Evolutionary conservation across 2,888 invertebrate species (phyloP), one percentile per base, ranked within the genome.

Genomic region (Chrysolina haemoptera): DNA sequence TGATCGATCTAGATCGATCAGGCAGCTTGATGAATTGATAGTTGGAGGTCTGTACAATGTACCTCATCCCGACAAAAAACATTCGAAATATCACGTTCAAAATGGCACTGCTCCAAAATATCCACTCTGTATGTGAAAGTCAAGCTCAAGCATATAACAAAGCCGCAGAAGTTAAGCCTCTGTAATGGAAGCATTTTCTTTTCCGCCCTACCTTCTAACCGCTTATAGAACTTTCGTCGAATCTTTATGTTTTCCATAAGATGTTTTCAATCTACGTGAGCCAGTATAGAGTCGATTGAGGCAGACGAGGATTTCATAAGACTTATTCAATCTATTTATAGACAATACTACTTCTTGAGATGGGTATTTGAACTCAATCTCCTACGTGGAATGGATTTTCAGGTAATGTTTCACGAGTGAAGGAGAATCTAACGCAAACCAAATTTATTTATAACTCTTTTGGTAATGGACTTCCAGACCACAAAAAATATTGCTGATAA

Each of bases 211-310:
- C 18, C 53, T 18, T 20, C 53, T 53, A 20, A 53, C 4, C 18
- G 53, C 53, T 53, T 53, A 53, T 53, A 20, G 18, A 53, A 53
- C 53, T 18, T 53, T 12, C 11, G 53, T 22, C 53, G 53, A 20
- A 22, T 53, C 53, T 53, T 53, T 53, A 50, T 50, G 53, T 53
- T 53, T 53, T 53, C 22, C 20, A 53, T 22, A 53, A 53, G 53
- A 53, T 22, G 53, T 20, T 53, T 53, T 53, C 53, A 53, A 22
- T 53, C 20, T 12, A 53, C 22, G 53, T 20, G 53, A 53, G 18
- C 20, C 22, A 53, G 53, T 12, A n/a, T n/a, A 53, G 18, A 18
- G 12, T 20, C 53, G 53, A 53, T 53, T 53, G 20, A 53, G 53
- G 20, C 12, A 18, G 12, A 22, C 20, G 18, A 12, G 20, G 20